Conservation (phyloP, 2,797 vertebrate genomes). For the Catamblyrhynchus diadema region DNA sequence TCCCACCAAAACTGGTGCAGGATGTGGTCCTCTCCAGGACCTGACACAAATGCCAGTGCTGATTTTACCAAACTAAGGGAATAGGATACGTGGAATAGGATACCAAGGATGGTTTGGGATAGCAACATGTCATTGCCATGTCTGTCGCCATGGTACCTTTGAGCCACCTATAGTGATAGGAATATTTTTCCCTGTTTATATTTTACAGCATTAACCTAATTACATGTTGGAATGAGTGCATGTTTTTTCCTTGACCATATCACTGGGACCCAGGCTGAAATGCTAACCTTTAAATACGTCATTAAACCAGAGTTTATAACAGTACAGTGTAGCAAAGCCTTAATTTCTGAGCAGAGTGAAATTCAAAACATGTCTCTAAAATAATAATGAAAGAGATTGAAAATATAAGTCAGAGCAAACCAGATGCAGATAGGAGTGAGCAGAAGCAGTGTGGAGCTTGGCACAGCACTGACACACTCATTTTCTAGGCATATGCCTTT, state of each 20-base stretch:
- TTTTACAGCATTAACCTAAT: not conserved
- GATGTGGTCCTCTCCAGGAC: not conserved
- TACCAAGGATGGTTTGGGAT: not conserved
- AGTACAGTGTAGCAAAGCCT: not conserved
- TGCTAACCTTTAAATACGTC: accelerated
- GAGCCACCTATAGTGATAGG: not conserved
- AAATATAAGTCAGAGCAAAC: not conserved
- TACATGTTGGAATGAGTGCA: not conserved
- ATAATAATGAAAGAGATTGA: not conserved
- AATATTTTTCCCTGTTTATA: not conserved
- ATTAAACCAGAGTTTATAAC: not conserved
- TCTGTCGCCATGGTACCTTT: not conserved
- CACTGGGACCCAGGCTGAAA: not conserved
- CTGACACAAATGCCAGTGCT: not conserved
- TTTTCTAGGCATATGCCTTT: not conserved
- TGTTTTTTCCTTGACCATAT: not conserved
- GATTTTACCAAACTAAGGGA: not conserved
- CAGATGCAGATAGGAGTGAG: not conserved
- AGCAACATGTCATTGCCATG: not conserved
- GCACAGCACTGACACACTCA: not conserved
- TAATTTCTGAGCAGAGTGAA: not conserved
- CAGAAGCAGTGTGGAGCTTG: not conserved
- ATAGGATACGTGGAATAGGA: not conserved
- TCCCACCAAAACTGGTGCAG: not conserved
- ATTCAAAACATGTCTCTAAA: not conserved